Evolutionary conservation across 2,113 vertebrate species (phyloP).

Genomic region (Maccullochella peelii): DNA sequence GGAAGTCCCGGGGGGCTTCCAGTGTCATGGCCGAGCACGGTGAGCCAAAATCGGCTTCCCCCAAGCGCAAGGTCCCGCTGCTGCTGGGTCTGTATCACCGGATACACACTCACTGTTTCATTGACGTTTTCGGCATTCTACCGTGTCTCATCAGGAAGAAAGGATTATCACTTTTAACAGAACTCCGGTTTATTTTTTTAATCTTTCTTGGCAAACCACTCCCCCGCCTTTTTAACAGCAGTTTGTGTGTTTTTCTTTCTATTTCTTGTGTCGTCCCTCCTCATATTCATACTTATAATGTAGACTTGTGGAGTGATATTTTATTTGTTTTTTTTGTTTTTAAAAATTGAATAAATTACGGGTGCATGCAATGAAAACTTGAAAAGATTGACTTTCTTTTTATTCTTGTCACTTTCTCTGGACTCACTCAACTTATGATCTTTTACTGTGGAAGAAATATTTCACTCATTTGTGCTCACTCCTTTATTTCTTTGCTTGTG

Average conservation of each 20-base stretch:
- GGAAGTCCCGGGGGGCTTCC: slow-evolving; percentile 68
- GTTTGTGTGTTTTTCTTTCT: neutral
- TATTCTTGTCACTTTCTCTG: slow-evolving; percentile 1
- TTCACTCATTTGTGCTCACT: neutral
- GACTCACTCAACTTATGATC: neutral
- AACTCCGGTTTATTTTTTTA: neutral
- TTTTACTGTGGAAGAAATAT: neutral
- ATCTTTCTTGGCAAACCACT: neutral
- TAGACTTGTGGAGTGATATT: neutral
- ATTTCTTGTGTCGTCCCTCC: neutral
- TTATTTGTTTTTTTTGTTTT: neutral
- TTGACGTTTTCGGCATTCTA: neutral
- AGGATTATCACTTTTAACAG: neutral
- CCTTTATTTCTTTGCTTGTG: neutral
- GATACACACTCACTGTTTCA: neutral
- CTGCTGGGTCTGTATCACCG: neutral
- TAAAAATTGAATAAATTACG: rapidly evolving
- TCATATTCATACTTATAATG: too few species aligned
- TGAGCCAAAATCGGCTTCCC: slow-evolving; percentile 50
- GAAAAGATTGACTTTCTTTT: neutral
- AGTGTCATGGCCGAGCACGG: slow-evolving; percentile 56
- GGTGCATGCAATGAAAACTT: neutral
- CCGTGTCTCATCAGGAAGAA: neutral
- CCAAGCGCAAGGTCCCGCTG: slow-evolving; percentile 24
- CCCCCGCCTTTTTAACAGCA: neutral